These are phyloP conservation scores for Lepetodrilus schrolli DNA, from an alignment of 2,888 invertebrate species.

Conservation along the genomic window DNA sequence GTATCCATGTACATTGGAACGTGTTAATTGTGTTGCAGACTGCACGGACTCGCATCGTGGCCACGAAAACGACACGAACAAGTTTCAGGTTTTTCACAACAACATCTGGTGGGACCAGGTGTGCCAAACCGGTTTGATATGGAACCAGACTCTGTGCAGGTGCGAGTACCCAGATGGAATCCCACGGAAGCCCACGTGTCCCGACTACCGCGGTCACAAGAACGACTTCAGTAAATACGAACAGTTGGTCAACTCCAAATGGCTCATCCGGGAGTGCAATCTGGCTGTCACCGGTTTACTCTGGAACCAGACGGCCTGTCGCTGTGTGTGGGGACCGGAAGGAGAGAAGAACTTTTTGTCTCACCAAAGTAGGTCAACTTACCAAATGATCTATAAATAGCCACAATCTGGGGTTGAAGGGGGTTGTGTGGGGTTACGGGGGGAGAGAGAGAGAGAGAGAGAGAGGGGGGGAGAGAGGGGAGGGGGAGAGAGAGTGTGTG, in stretches of 20 bases:
- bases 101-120: constrained; percentile 45
- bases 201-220: constrained; percentile 13
- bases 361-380: constrained; percentile 3
- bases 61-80: constrained; percentile 41
- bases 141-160: constrained; percentile 50
- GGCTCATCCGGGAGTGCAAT: constrained; percentile 49
- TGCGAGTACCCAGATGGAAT: constrained; percentile 42
- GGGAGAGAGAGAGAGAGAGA: neutral
- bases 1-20: no score
- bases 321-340: constrained; percentile 48
- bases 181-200: neutral
- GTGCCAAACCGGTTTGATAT: constrained; percentile 43
- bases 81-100: constrained; percentile 46
- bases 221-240: constrained; percentile 41
- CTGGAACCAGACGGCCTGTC: constrained; percentile 50
- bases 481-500: neutral
- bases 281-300: constrained; percentile 43
- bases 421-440: neutral
- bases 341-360: constrained; percentile 34
- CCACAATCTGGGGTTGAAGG: no score
- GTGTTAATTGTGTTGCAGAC: constrained; percentile 28
- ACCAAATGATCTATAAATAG: no score
- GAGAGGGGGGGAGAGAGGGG: neutral
- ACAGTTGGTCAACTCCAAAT: constrained; percentile 47
- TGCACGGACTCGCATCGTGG: constrained; percentile 38